Base-by-base conservation (phyloP, 2,113 vertebrate species). In the Embiotoca jacksoni region DNA sequence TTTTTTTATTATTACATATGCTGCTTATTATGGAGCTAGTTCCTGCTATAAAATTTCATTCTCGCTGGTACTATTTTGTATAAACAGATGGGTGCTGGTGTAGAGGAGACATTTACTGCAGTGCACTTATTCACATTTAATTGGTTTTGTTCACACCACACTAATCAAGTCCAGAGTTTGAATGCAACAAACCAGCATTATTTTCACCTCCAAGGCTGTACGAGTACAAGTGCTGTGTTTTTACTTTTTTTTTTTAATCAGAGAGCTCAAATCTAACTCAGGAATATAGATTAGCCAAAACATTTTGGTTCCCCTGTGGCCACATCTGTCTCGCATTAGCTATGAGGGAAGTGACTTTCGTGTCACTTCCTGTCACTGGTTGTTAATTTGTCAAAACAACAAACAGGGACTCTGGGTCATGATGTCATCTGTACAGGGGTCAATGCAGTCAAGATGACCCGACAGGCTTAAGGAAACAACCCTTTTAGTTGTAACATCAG, bases 301-400 rank as follows among this genome's bases (percentile, higher is more conserved):
- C 6, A 55, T 39, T 16, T 13, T 23, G 23, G 72, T 73, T 46
- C 60, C 39, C 33, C 6, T 49, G 5, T 35, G 57, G 7, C 11
- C 32, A 55, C 50, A 69, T 53, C 59, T 78, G 70, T 6, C 31
- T 50, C 32, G 33, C 68, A 62, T 69, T 44, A 72, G 10, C 36
- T 66, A 16, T 56, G 7, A 65, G 44, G 62, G 66, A 83, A 75
- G 70, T 60, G 35, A 53, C 44, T 58, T 54, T 15, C 56, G 56
- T 72, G 66, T 39, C 31, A 63, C 61, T 81, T 88, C 66, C 83
- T 78, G 83, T 47, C 63, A 50, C 52, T 58, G 14, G 13, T 52
- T 44, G 3, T 60, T 75, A 39, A 86, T 59, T 16, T 57, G 54
- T 74, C 35, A 55, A 44, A 56, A 50, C 31, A 63, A 54, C 33